Conservation (phyloP, 2,888 invertebrate genomes). For the Drosophila mercatorum region DNA sequence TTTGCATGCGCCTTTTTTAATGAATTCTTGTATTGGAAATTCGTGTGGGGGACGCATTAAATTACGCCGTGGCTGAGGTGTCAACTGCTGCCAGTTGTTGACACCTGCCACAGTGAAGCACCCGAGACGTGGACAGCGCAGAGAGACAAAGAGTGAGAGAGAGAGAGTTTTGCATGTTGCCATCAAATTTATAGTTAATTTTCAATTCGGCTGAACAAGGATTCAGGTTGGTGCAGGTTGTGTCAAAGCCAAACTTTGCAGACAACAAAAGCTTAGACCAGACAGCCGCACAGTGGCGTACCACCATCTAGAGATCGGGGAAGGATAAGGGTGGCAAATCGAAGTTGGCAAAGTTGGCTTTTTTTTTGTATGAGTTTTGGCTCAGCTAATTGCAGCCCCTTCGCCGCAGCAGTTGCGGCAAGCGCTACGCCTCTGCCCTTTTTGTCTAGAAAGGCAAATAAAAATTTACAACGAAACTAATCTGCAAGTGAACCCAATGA, state of each 20-base stretch:
- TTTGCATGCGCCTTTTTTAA: slow-evolving; percentile 53
- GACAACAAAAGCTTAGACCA: slow-evolving; percentile 73
- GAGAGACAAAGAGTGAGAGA: slow-evolving; percentile 4
- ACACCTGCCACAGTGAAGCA: slow-evolving; percentile 38
- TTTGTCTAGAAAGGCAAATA: slow-evolving; percentile 60
- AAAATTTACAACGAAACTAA: slow-evolving; percentile 72
- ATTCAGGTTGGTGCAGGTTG: slow-evolving; percentile 34
- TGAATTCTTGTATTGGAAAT: slow-evolving; percentile 64
- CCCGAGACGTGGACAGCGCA: background rate
- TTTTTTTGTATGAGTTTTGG: slow-evolving; percentile 24
- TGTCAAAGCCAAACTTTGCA: slow-evolving; percentile 77
- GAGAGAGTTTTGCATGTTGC: slow-evolving; percentile 42
- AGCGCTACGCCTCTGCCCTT: slow-evolving; percentile 41
- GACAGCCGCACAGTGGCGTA: slow-evolving; percentile 40
- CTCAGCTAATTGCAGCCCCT: slow-evolving; percentile 34
- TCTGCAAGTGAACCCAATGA: slow-evolving; percentile 69
- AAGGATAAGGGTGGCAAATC: slow-evolving; percentile 3
- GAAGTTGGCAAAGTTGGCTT: slow-evolving; percentile 25
- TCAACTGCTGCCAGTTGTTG: slow-evolving; percentile 42
- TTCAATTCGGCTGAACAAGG: slow-evolving; percentile 76
- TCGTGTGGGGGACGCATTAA: slow-evolving; percentile 54
- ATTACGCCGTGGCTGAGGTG: slow-evolving; percentile 49
- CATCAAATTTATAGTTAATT: slow-evolving; percentile 77
- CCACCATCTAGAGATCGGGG: background rate
- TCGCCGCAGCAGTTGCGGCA: background rate